Percentiles rank a stretch among this genome's conserved stretches.
Evolutionary conservation across 2,113 vertebrate species (phyloP).

Genomic region (Pelecanoides urinatrix): DNA sequence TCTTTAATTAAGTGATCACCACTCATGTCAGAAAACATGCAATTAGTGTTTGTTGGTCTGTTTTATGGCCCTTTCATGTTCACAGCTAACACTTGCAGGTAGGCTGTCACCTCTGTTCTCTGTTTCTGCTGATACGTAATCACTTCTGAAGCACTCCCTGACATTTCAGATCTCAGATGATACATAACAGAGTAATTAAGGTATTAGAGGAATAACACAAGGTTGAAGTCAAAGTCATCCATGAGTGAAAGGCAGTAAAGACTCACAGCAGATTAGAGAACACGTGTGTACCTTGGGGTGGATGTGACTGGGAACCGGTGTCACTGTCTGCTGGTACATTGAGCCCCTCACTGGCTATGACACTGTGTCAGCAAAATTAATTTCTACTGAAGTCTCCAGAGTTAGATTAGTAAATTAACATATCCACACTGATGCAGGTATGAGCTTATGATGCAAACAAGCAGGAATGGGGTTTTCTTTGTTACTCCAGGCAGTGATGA

Average conservation of each 20-base stretch:
- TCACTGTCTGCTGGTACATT: not conserved
- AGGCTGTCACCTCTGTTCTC: not conserved
- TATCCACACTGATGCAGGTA: not conserved
- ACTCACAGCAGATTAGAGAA: not conserved
- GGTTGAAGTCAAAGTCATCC: slow-evolving; percentile 6
- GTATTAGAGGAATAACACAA: slow-evolving; percentile 9
- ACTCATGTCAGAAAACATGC: not conserved
- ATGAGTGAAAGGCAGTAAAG: not conserved
- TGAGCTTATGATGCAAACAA: not conserved
- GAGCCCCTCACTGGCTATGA: not conserved
- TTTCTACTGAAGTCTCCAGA: not conserved
- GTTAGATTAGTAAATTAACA: not conserved
- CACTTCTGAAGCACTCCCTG: not conserved
- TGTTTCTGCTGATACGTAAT: not conserved
- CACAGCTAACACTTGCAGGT: not conserved
- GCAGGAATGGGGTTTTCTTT: not conserved
- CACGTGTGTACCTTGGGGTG: not conserved
- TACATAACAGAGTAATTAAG: not conserved
- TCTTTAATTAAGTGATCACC: slow-evolving; percentile 28
- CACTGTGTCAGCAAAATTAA: not conserved
- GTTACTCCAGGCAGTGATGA: not conserved
- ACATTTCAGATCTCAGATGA: slow-evolving; percentile 5
- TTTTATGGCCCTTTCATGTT: not conserved
- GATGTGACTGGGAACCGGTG: not conserved
- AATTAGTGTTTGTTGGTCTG: not conserved